Evolutionary conservation across 2,797 vertebrate species (phyloP).

Genomic region (Masticophis lateralis): DNA sequence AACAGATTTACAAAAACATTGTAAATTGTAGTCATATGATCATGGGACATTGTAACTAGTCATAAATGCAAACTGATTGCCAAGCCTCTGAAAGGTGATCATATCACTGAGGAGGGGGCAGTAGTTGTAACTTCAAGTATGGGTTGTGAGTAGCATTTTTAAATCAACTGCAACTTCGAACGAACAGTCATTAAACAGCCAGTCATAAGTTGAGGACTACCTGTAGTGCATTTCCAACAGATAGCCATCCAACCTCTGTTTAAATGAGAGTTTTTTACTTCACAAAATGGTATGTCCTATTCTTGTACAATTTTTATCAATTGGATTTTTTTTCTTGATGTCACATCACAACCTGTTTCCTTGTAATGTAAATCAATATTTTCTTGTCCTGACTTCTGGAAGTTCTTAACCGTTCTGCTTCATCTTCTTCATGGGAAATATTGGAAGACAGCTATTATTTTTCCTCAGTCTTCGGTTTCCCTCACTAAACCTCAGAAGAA

Average conservation of each 20-base stretch:
- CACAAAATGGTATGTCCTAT: not conserved
- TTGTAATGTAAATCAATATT: not conserved
- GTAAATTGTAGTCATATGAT: no score
- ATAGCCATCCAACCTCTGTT: not conserved
- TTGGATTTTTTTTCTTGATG: not conserved
- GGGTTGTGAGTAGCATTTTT: no score
- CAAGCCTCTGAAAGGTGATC: no score
- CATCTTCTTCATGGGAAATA: not conserved
- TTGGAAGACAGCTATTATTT: not conserved
- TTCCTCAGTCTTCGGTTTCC: not conserved
- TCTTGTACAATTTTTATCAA: not conserved
- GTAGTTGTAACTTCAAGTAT: no score
- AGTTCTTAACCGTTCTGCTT: not conserved
- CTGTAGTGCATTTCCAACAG: no score
- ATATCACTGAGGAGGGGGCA: no score
- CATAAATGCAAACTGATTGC: no score
- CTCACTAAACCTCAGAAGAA: not conserved
- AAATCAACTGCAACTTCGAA: no score
- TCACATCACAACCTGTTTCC: not conserved
- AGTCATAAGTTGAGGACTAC: no score
- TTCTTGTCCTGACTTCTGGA: not conserved
- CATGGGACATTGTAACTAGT: no score
- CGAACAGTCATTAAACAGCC: no score
- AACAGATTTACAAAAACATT: no score
- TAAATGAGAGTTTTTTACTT: not conserved